Percentiles rank a stretch among this genome's conserved stretches.
Evolutionary conservation across 2,113 vertebrate species (phyloP).

Genomic region (Pelvicachromis taeniatus): DNA sequence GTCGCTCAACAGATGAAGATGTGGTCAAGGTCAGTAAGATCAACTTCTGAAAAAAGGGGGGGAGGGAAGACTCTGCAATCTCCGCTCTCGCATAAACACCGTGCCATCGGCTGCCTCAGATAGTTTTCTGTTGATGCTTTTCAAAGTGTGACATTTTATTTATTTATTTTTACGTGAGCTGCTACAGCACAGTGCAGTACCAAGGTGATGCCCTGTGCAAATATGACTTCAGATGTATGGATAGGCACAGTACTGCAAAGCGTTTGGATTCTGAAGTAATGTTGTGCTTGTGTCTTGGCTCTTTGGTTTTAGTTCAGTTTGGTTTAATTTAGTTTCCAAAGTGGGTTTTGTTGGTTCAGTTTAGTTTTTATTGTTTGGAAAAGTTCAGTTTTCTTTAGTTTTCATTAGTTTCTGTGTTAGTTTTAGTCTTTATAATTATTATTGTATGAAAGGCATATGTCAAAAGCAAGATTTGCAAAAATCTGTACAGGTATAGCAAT

Average conservation of each 20-base stretch:
- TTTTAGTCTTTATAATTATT: not conserved
- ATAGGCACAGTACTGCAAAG: not conserved
- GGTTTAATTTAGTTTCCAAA: not conserved
- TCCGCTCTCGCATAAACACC: not conserved
- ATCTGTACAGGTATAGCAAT: not conserved
- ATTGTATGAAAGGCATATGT: not conserved
- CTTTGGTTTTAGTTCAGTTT: not conserved
- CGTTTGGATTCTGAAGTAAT: not conserved
- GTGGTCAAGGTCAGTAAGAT: slow-evolving; percentile 84
- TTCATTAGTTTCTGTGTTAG: not conserved
- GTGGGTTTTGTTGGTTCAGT: not conserved
- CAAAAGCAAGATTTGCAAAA: not conserved
- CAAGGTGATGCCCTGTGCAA: not conserved
- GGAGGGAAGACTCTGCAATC: rapidly evolving
- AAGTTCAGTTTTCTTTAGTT: not conserved
- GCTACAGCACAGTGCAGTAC: not conserved
- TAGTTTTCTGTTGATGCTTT: not conserved
- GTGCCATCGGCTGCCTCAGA: not conserved
- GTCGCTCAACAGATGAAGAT: slow-evolving; percentile 84
- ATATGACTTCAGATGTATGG: not conserved
- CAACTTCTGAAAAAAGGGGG: not conserved
- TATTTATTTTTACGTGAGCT: not conserved
- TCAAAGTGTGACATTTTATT: not conserved
- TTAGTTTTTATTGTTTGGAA: not conserved
- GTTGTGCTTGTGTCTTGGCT: not conserved